Evolutionary conservation across 2,888 invertebrate species (phyloP), one percentile per base, ranked within the genome.

Genomic region (Brenthis hecate): DNA sequence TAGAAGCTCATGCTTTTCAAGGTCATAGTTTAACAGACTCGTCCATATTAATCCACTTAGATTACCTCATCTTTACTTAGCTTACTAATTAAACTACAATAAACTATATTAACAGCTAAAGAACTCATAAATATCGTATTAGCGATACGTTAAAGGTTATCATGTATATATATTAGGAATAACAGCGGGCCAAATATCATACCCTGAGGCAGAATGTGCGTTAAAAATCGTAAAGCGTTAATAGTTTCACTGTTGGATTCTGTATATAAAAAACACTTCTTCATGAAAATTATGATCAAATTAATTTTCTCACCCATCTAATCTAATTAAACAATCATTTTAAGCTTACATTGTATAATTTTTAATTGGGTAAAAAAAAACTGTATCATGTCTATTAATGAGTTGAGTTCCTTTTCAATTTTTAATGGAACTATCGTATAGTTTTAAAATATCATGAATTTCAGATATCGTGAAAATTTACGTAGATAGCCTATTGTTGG

Each of bases 201-300:
- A 81, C 89, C 90, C 87, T 86, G 85, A 73, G 87, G 87, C 82
- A 79, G 74, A 81, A 60, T 28, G 50, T 58, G 8, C 13, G 32
- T 16, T 50, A 13, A 16, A 60, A 16, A 32, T 4, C 6, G 50
- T 60, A 50, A 28, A 50, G 11, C 23, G n/a, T 60, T n/a, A 28
- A 13, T n/a, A 50, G 0, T 48, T 14, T 11, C 1, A 28, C 8
- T 43, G 28, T 23, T 13, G n/a, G 50, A 50, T 60, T 60, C 50
- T 50, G 60, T 50, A 3, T 2, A 11, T 11, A 36, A 56, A 36
- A 8, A 19, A 19, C 16, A 19, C 3, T 13, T 19, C 2, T 54
- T 19, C 19, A 19, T 54, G 19, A n/a, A 54, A 16, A 6, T 54
- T 4, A 54, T 16, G n/a, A 11, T 43, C 2, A 43, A 43, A 8